These are phyloP conservation scores for Calameuta filiformis DNA, from an alignment of 2,888 invertebrate genomes.

Conservation along the genomic window DNA sequence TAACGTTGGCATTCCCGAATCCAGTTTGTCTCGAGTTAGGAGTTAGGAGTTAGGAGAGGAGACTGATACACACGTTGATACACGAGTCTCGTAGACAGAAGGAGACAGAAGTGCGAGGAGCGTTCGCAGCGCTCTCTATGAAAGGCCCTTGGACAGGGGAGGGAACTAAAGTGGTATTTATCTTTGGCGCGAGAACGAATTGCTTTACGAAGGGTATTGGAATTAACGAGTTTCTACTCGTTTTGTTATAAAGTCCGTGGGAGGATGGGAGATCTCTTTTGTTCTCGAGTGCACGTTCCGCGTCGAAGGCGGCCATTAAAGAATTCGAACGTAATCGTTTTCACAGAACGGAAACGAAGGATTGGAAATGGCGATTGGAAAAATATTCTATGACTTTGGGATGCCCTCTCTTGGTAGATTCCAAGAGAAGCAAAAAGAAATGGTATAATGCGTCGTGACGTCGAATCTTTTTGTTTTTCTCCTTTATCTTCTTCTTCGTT, in stretches of 20 bases:
- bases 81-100: neutral
- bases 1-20: neutral
- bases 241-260: neutral
- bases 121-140: neutral
- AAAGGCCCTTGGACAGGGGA: neutral
- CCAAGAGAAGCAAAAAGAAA: no score
- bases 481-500: no score
- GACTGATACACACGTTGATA: neutral
- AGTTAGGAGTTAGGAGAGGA: neutral
- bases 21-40: neutral
- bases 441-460: no score
- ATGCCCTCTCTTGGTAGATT: neutral
- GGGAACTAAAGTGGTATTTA: neutral
- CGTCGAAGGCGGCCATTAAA: neutral
- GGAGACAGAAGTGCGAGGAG: neutral
- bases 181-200: neutral
- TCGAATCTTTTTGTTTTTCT: no score
- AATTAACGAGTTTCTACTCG: neutral
- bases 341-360: neutral
- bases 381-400: neutral
- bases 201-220: neutral
- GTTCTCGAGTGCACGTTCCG: neutral
- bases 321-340: neutral
- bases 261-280: neutral
- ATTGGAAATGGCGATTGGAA: neutral